Base-by-base conservation (phyloP, 2,113 vertebrate genomes). In the Ictalurus furcatus region DNA sequence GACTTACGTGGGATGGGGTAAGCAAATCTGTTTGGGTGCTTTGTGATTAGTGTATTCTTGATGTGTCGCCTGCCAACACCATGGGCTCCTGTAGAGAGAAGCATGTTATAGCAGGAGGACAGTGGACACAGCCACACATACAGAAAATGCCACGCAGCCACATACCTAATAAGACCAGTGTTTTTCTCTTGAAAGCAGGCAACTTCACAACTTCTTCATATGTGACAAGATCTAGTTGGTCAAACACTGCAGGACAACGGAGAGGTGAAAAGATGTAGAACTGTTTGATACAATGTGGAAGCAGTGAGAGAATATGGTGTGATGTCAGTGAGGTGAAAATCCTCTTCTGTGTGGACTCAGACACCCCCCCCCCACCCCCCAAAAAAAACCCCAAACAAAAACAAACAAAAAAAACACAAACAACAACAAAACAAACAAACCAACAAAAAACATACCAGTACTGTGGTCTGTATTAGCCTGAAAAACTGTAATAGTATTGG, bases 211-310 rank as follows among this genome's bases (percentile, higher is more conserved):
- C 98, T 95, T 99, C 98, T 96, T 99, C 98, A 69, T 99, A 99
- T 2, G 98, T 99, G 94, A 99, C 98, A 61, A 99, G 97, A 94
- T 99, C 98, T 99, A 99, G 97, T 99, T 99, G 98, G 94, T 99
- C 98, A 85, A 99, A 99, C 94, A 99, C 98, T 99, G 95, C 80
- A 96, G 79, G 37, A 86, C 48, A 88, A 19, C 1, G 5, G 48
- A 30, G 74, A 92, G 69, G 92, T 87, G 69, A 89, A 86, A 92
- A 44, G 86, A 92, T 89, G 91, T 90, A 84, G 87, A 83, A 25
- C 40, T 76, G 74, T 52, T 13, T 90, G 85, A 93, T 85, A 48
- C 37, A 87, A n/a, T 8, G 16, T 37, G 28, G 6, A 48, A 67
- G n/a, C 34, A 34, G 59, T 80, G 28, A 48, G 19, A 30, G 21